These are phyloP conservation scores for Calliopsis andreniformis DNA, from an alignment of 1,140 invertebrate species.

Conservation along the genomic window DNA sequence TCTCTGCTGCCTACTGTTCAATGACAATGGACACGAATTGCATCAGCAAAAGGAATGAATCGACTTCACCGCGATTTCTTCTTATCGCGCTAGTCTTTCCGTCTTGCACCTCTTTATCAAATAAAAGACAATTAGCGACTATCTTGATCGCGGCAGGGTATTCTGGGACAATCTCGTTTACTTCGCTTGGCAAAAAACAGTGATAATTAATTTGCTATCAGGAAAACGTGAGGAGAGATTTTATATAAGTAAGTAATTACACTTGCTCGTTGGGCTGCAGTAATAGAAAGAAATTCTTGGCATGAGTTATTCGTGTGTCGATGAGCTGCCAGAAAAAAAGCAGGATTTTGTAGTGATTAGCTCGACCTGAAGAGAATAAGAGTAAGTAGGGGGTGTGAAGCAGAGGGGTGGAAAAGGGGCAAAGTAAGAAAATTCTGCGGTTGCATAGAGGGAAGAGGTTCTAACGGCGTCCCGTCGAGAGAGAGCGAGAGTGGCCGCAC, in stretches of 20 bases:
- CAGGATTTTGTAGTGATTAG: background rate
- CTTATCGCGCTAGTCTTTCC: background rate
- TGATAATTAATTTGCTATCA: no score
- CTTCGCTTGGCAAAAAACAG: no score
- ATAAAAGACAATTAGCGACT: background rate
- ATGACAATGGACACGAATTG: background rate
- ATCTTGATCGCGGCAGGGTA: no score
- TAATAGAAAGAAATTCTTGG: slow-evolving; percentile 6
- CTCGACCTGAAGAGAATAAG: background rate
- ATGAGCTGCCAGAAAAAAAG: background rate
- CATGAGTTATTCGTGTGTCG: background rate
- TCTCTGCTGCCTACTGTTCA: no score
- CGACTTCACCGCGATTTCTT: background rate
- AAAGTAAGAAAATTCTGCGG: background rate
- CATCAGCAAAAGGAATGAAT: background rate
- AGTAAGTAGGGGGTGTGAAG: background rate
- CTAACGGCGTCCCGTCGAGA: slow-evolving; percentile 46
- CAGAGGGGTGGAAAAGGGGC: background rate
- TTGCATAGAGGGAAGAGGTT: slow-evolving; percentile 38
- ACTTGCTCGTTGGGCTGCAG: no score
- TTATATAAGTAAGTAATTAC: no score
- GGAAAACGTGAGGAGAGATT: no score
- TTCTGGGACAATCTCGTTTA: no score
- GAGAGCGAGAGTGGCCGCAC: slow-evolving; percentile 76
- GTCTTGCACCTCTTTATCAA: background rate